phyloP scores from a whole-genome alignment of 2,797 vertebrate species.

The Oryzias dopingdopingensis region DNA sequence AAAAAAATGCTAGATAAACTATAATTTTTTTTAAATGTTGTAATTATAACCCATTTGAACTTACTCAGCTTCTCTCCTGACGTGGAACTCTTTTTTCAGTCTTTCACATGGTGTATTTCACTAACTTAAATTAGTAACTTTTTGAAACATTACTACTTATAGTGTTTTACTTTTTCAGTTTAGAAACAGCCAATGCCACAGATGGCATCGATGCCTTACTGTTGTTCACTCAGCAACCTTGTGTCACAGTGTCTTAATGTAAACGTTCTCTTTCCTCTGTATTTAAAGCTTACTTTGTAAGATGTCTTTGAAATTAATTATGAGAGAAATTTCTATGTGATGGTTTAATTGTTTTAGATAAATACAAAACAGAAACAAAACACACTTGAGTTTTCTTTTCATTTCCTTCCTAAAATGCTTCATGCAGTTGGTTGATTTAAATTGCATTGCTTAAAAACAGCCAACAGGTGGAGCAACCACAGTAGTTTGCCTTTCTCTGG shows the following conservation, averaged over 20 bases:
- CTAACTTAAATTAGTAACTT: constrained; percentile 27
- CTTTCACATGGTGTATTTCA: constrained; percentile 64
- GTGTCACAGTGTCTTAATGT: constrained; percentile 70
- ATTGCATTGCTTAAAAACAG: constrained; percentile 25
- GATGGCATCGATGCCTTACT: constrained; percentile 84
- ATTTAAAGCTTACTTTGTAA: constrained; percentile 69
- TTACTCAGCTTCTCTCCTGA: no score
- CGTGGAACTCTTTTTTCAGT: not conserved
- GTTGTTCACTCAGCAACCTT: constrained; percentile 71
- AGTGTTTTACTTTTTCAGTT: constrained; percentile 39
- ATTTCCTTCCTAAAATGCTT: not conserved
- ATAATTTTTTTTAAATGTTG: no score
- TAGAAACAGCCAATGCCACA: constrained; percentile 74
- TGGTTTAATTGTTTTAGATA: constrained; percentile 66
- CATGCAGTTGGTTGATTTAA: no score
- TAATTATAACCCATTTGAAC: no score
- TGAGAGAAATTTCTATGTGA: constrained; percentile 71
- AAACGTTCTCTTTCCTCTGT: constrained; percentile 63
- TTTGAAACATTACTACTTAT: constrained; percentile 28
- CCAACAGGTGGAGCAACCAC: constrained; percentile 69
- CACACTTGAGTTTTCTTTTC: constrained; percentile 16
- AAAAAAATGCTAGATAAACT: no score
- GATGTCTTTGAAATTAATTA: constrained; percentile 74
- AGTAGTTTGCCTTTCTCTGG: constrained; percentile 24
- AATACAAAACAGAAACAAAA: constrained; percentile 36